Percentiles rank a stretch among this genome's conserved stretches.
Conservation (phyloP, 2,113 vertebrate genomes). For the Pipa parva region DNA sequence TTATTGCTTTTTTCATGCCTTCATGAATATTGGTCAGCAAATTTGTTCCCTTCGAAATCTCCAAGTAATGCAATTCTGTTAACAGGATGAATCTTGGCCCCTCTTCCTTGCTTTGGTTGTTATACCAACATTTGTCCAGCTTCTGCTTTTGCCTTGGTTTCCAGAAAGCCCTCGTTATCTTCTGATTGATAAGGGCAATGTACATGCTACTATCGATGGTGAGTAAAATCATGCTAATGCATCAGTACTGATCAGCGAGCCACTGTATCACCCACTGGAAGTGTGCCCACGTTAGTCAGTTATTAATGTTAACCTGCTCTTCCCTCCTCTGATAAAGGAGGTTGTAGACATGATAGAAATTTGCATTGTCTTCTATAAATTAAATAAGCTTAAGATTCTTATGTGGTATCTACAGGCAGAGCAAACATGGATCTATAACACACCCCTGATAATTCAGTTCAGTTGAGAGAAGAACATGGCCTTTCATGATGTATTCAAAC, state of each 20-base stretch:
- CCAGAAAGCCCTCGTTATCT: slow-evolving; percentile 86
- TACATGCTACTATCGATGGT: slow-evolving; percentile 72
- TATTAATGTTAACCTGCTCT: background rate
- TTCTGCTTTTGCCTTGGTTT: slow-evolving; percentile 80
- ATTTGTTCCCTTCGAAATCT: too few species aligned
- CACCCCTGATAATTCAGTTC: too few species aligned
- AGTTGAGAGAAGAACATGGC: too few species aligned
- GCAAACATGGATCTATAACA: too few species aligned
- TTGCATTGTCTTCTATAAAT: background rate
- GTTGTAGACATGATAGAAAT: background rate
- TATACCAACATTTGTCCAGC: slow-evolving; percentile 71
- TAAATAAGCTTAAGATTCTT: background rate
- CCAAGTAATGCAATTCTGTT: background rate
- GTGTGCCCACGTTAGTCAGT: too few species aligned
- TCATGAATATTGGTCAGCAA: too few species aligned
- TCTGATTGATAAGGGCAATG: slow-evolving; percentile 74
- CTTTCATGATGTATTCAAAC: too few species aligned
- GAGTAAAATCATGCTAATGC: slow-evolving; percentile 21
- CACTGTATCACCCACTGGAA: background rate
- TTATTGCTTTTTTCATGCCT: too few species aligned
- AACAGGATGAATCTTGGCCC: slow-evolving; percentile 81
- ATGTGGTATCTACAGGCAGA: too few species aligned
- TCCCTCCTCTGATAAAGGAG: background rate
- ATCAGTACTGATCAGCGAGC: too few species aligned
- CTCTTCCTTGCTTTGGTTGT: slow-evolving; percentile 71